Conservation (phyloP, 1,140 invertebrate species). For the Antheraea mylitta region DNA sequence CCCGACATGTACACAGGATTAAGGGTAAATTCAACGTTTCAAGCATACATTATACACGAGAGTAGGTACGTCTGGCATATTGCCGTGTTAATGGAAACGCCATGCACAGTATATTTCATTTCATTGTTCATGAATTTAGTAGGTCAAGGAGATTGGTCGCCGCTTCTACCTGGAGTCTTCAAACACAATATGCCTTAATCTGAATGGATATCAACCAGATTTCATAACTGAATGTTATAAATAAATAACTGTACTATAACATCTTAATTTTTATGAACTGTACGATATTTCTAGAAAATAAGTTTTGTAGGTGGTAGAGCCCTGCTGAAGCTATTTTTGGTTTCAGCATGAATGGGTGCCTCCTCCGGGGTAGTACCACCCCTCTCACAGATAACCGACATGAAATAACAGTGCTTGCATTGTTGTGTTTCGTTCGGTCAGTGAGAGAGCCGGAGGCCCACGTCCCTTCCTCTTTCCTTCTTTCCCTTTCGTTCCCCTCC, state of each 20-base stretch:
- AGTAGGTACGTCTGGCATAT: constrained; percentile 17
- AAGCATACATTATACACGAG: constrained; percentile 19
- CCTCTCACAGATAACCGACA: too few relatives aligned
- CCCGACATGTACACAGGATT: constrained; percentile 8
- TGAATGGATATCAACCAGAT: not conserved
- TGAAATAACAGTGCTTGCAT: too few relatives aligned
- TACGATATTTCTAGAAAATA: too few relatives aligned
- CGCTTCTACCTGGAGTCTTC: constrained; percentile 10
- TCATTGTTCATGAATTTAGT: constrained; percentile 41
- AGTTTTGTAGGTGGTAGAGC: too few relatives aligned
- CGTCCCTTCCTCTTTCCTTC: too few relatives aligned
- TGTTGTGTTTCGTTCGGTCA: too few relatives aligned
- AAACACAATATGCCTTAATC: not conserved
- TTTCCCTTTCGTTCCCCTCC: too few relatives aligned
- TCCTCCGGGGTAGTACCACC: too few relatives aligned
- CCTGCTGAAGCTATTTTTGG: too few relatives aligned
- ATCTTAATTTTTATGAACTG: not conserved
- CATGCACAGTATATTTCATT: constrained; percentile 25
- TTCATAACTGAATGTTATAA: not conserved
- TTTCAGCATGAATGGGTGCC: too few relatives aligned
- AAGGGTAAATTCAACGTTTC: constrained; percentile 8
- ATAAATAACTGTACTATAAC: not conserved
- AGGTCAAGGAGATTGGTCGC: constrained; percentile 33
- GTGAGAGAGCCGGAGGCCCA: too few relatives aligned
- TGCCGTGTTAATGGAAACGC: constrained; percentile 34